These are phyloP conservation scores for Acanthaster planci DNA, from an alignment of 35 echinoderm and acorn worm genomes.

Conservation along the genomic window DNA sequence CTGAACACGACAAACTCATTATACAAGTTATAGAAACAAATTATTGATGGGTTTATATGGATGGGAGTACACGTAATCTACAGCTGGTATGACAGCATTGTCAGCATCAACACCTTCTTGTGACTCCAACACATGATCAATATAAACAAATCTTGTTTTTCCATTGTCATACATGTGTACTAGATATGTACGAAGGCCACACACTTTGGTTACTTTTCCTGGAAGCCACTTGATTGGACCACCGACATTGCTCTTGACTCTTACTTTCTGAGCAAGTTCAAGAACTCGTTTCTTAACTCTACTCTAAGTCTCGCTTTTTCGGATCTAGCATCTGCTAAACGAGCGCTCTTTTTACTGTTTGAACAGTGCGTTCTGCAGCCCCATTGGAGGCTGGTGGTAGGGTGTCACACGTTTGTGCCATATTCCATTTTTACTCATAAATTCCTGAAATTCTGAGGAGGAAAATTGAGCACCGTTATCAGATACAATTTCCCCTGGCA, in stretches of 20 bases:
- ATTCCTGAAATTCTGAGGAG: slow-evolving; percentile 38
- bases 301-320: slow-evolving; percentile 33
- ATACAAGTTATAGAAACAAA: too few species aligned
- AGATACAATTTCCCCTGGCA: slow-evolving; percentile 37
- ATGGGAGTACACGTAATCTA: too few species aligned
- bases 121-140: too few species aligned
- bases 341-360: slow-evolving; percentile 40
- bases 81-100: too few species aligned
- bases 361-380: slow-evolving; percentile 57
- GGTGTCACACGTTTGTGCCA: slow-evolving; percentile 25
- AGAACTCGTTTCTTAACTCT: slow-evolving; percentile 19
- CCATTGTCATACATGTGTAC: too few species aligned
- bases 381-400: slow-evolving; percentile 62
- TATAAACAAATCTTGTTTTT: too few species aligned
- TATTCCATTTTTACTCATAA: slow-evolving; percentile 37
- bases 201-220: slow-evolving; percentile 9
- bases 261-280: slow-evolving; percentile 29
- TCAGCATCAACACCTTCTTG: too few species aligned
- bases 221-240: slow-evolving; percentile 43
- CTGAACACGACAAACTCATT: too few species aligned
- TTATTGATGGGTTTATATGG: too few species aligned
- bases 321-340: slow-evolving; percentile 32
- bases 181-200: slow-evolving; percentile 21
- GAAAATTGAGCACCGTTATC: slow-evolving; percentile 65
- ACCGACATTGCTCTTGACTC: slow-evolving; percentile 43